Evolutionary conservation across 1,140 invertebrate species (phyloP).

Genomic region (Sminthurinus signatus): DNA sequence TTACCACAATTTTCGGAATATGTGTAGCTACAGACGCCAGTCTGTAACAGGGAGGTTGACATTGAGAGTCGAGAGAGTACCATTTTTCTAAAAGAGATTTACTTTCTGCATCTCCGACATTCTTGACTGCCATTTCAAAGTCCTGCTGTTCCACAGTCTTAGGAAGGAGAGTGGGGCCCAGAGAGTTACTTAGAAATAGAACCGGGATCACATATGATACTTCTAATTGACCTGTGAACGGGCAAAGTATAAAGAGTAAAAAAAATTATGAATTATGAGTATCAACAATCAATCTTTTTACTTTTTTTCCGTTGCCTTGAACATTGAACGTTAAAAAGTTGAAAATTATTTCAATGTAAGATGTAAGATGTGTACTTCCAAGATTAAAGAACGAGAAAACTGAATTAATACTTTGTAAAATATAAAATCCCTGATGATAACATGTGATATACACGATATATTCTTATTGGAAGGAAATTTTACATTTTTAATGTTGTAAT

Average conservation of each 20-base stretch:
- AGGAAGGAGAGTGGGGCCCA: conserved; percentile 66
- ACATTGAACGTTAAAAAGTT: background rate
- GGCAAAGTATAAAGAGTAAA: background rate
- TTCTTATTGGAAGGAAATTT: too few relatives aligned
- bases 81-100: conserved; percentile 58
- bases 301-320: background rate
- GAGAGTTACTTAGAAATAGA: conserved; percentile 63
- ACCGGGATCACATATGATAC: conserved; percentile 65
- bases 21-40: conserved; percentile 55
- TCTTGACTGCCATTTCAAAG: conserved; percentile 62
- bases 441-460: too few relatives aligned
- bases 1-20: conserved; percentile 47
- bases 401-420: background rate
- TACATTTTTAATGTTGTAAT: too few relatives aligned
- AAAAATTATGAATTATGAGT: background rate
- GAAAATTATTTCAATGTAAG: background rate
- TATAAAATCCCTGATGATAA: background rate
- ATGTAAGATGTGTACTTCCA: background rate
- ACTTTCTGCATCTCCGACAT: conserved; percentile 53
- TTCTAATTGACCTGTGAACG: conserved; percentile 57
- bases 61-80: conserved; percentile 59
- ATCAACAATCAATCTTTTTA: background rate
- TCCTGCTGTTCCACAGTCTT: conserved; percentile 67
- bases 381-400: background rate
- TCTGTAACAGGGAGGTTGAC: conserved; percentile 68